These are phyloP conservation scores for Copidosoma aretas DNA, from an alignment of 2,888 invertebrate species.

Conservation along the genomic window DNA sequence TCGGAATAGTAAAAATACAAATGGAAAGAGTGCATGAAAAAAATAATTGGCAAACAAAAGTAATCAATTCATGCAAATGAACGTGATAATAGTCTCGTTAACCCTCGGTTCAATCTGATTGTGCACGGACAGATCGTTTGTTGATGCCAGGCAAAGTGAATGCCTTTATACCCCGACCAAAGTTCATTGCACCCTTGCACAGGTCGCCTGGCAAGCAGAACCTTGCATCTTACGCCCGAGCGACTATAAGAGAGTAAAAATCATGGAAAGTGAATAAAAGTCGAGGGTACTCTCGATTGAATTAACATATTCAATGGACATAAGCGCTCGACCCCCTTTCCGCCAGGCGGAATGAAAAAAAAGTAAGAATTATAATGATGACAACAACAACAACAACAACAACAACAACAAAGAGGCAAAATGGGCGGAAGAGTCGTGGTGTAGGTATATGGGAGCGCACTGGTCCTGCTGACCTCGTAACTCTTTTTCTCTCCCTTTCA, in stretches of 20 bases:
- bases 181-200: constrained; percentile 32
- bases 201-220: not conserved
- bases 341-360: not conserved
- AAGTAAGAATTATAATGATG: not conserved
- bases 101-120: not conserved
- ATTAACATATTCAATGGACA: constrained; percentile 36
- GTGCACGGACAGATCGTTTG: not conserved
- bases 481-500: constrained; percentile 14
- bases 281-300: constrained; percentile 29
- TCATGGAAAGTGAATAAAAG: constrained; percentile 38
- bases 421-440: not conserved
- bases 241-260: constrained; percentile 21
- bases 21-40: constrained; percentile 3
- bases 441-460: not conserved
- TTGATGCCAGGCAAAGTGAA: constrained; percentile 9
- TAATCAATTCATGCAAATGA: not conserved
- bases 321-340: constrained; percentile 11
- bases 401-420: not conserved
- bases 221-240: not conserved
- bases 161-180: constrained; percentile 17
- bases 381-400: not conserved
- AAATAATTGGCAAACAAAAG: too few species aligned
- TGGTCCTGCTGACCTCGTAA: constrained; percentile 36
- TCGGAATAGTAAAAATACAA: not conserved
- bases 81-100: not conserved